Conservation (phyloP, 2,888 invertebrate species). For the Furcula furcula region DNA sequence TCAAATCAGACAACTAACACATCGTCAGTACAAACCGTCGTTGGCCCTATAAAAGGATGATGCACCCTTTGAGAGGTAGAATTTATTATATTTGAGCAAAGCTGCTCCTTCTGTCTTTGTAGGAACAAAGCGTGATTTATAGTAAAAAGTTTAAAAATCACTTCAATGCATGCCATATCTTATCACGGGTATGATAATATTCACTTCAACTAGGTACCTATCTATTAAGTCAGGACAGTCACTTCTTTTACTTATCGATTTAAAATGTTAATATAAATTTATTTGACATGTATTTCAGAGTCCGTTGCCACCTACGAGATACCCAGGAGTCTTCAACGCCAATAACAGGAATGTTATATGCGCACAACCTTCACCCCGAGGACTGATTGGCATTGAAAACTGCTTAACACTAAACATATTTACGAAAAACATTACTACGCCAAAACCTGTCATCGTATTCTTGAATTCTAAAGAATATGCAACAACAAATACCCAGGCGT, state of each 20-base stretch:
- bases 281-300: constrained; percentile 33
- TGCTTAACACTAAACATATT: constrained; percentile 61
- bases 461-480: constrained; percentile 62
- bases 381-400: constrained; percentile 61
- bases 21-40: no score
- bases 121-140: no score
- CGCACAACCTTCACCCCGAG: constrained; percentile 55
- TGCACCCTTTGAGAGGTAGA: no score
- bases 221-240: no score
- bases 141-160: no score
- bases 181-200: constrained; percentile 2
- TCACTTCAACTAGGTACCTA: no score
- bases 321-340: constrained; percentile 41
- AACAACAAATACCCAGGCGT: constrained; percentile 34
- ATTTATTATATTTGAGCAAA: no score
- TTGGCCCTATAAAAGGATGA: no score
- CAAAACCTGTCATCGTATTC: constrained; percentile 66
- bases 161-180: constrained; percentile 4
- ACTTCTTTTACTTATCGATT: not conserved
- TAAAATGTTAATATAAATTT: no score
- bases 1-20: no score
- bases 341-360: constrained; percentile 46
- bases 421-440: constrained; percentile 46
- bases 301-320: constrained; percentile 26
- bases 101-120: no score